Conservation (phyloP, 30 jellyfish, hydroid and myxozoan genomes). For the Turritopsis rubra region DNA sequence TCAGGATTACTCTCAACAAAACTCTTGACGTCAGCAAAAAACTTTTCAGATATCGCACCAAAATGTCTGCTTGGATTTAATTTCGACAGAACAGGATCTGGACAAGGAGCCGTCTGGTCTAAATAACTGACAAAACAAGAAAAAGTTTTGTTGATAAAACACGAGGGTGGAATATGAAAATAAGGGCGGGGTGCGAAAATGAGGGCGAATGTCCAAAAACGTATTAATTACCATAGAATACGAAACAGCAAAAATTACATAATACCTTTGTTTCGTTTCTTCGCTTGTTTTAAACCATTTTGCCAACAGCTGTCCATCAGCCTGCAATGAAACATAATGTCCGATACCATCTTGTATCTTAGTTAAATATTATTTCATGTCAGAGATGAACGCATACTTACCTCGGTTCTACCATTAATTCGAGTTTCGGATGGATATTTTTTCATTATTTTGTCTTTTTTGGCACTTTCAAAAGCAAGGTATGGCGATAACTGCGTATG, state of each 20-base stretch:
- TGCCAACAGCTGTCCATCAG: conserved; percentile 28
- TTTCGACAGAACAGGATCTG: conserved; percentile 81
- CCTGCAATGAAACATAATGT: conserved; percentile 17
- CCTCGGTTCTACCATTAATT: conserved; percentile 4
- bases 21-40: conserved; percentile 14
- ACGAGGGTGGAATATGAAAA: no score
- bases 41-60: conserved; percentile 89
- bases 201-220: no score
- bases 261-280: conserved; percentile 39
- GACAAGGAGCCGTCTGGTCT: conserved; percentile 58
- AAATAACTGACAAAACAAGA: conserved; percentile 32
- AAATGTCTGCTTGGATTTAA: conserved; percentile 68
- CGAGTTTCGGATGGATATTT: conserved; percentile 4
- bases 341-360: no score
- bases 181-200: no score
- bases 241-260: not conserved
- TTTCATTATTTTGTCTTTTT: conserved; percentile 28
- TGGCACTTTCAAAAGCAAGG: conserved; percentile 43
- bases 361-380: no score
- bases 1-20: conserved; percentile 20
- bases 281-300: conserved; percentile 40
- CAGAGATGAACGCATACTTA: not conserved
- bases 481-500: conserved; percentile 63
- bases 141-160: not conserved
- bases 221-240: no score